Evolutionary conservation across 2,888 invertebrate genomes (phyloP), one percentile per base, ranked within the genome.

Genomic region (Tridacna gigas): DNA sequence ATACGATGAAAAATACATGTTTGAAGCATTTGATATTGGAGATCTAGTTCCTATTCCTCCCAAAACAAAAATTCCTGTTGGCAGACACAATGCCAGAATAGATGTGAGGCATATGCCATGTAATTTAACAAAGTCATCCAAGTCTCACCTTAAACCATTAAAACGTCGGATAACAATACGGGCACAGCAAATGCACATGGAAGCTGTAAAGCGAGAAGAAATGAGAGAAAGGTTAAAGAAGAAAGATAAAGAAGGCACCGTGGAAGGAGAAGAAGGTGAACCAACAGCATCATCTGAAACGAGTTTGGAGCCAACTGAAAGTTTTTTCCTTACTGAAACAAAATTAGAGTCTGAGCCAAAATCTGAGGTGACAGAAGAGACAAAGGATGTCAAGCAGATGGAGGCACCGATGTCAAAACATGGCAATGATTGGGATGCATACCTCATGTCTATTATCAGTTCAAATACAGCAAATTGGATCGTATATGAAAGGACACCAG

Each of bases 381-480:
- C 28, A 45, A 71, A 12, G 45, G 78, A 73, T 61, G 82, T 75
- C 12, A 75, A 73, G 18, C 25, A 71, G 22, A 74, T 66, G 61
- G 74, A 76, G 51, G 81, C 73, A 66, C 56, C 76, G 3, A 45
- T 28, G 77, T 51, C 71, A 79, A 79, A 84, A 51, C 65, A 83
- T 37, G 86, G 85, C 2, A 88, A 89, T 83, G 91, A 93, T 48
- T 94, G 94, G 94, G 95, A 95, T 88, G 91, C 93, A 13, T 93
- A 91, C 86, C 83, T 94, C n/a, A 87, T 95, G 89, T 92, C 94
- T 7, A 88, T 91, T 51, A 77, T 95, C 51, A 94, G 93, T 84
- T 82, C 91, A 45, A 88, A 91, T 66, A 94, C 94, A n/a, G 94
- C 95, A n/a, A 91, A 92, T 69, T 94, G 93, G 94, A 91, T 94